phyloP scores from a whole-genome alignment of 1,140 invertebrate species.

The Idris sp. region DNA sequence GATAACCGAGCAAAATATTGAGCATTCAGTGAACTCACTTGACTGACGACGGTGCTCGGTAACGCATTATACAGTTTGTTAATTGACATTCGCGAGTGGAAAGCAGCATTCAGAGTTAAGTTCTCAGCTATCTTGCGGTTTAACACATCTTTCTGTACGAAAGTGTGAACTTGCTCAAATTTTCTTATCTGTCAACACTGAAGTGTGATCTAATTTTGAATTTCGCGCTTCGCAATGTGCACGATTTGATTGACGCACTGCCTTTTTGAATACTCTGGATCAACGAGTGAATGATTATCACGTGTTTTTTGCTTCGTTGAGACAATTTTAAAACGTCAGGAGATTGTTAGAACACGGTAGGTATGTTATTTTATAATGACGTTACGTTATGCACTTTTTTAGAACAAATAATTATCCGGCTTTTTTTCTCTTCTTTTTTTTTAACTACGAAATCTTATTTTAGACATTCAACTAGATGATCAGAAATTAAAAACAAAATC shows the following conservation, averaged over 20 bases:
- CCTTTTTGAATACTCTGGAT: background rate
- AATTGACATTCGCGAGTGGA: conserved; percentile 17
- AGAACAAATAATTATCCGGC: no score
- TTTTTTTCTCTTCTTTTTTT: no score
- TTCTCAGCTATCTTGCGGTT: conserved; percentile 2
- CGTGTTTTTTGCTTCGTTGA: conserved; percentile 2
- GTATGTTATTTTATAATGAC: conserved; percentile 30
- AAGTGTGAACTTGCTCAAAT: conserved; percentile 1
- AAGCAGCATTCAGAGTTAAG: conserved; percentile 9
- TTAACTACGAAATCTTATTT: no score
- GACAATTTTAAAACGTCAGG: conserved; percentile 16
- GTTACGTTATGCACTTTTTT: conserved; percentile 21
- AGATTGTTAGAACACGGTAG: conserved; percentile 14
- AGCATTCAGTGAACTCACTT: conserved; percentile 47
- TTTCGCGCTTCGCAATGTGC: conserved; percentile 24
- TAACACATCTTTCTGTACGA: background rate
- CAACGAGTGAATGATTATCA: background rate
- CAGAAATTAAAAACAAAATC: no score
- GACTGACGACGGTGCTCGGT: conserved; percentile 39
- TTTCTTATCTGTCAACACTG: background rate
- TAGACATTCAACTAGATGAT: no score
- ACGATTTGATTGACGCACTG: background rate
- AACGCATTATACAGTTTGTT: conserved; percentile 36
- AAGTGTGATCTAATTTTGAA: background rate
- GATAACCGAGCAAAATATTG: conserved; percentile 57